Evolutionary conservation across 2,113 vertebrate genomes (phyloP).

Genomic region (Lophura nycthemera): DNA sequence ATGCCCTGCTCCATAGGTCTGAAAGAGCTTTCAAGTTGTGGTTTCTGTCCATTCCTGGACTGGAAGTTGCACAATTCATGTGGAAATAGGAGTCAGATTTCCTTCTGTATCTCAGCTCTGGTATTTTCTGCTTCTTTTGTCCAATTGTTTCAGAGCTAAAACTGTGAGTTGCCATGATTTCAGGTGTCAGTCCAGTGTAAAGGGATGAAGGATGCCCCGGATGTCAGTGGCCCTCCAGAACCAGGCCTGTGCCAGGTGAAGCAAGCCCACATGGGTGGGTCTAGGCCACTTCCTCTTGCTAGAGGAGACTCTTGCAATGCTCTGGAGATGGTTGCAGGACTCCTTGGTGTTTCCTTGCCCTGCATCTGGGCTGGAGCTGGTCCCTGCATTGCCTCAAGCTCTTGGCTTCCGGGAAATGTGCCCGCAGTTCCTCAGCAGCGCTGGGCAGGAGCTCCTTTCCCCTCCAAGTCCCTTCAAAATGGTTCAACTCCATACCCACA

Average conservation of each 20-base stretch:
- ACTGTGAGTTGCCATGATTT: not conserved
- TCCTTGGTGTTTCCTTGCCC: accelerated
- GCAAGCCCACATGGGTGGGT: not conserved
- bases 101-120: not conserved
- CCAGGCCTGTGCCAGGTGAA: not conserved
- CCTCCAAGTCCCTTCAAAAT: not conserved
- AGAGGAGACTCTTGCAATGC: not conserved
- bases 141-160: not conserved
- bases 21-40: not conserved
- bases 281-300: not conserved
- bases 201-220: not conserved
- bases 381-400: not conserved
- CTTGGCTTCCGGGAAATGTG: not conserved
- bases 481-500: not conserved
- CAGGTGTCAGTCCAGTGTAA: not conserved
- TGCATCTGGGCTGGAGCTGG: not conserved
- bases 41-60: not conserved
- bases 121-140: accelerated
- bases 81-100: not conserved
- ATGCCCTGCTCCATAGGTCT: not conserved
- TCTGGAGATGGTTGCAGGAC: not conserved
- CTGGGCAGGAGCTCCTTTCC: not conserved
- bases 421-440: not conserved
- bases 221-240: not conserved
- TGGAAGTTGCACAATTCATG: not conserved